Evolutionary conservation across 2,113 vertebrate species (phyloP), one percentile per base, ranked within the genome.

Genomic region (Thymallus thymallus): DNA sequence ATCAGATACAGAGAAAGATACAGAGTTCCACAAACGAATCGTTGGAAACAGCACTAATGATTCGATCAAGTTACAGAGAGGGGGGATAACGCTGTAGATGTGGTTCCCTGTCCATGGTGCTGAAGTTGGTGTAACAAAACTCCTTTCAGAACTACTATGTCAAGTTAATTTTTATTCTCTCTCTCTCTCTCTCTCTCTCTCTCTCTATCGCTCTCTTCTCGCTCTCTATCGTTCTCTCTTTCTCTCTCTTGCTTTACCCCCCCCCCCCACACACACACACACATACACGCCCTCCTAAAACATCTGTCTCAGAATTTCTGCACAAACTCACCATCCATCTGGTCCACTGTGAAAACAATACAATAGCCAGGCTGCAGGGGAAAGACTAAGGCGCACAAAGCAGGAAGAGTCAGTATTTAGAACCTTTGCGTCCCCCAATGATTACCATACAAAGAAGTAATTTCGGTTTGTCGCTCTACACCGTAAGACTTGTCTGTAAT

Each of bases 271-370:
- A 5, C 26, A 32, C 48, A 20, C 65, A 45, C 65, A 68, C 65
- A 10, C 65, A 68, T 18, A 45, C 20, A n/a, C 65, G 10, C 30
- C 20, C 65, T 41, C 69, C 75, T 68, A 73, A 79, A 86, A 85
- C 82, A 87, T 84, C 79, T 86, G 87, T 80, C 75, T 68, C 65
- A 7, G 56, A 23, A 48, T 69, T 18, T 66, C 78, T 73, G 45
- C 75, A 62, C 45, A 35, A 18, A 65, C 74, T 75, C 76, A 64
- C 6, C 2, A 67, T 56, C 87, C 86, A 83, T 85, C 83, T 87
- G 86, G 60, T 75, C 77, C 81, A 78, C 64, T 76, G 79, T 85
- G 68, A 76, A 74, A 84, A 71, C 10, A 64, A 71, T 64, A 67
- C 41, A 76, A 64, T 13, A 32, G 22, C 64, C 35, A 69, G 61